Evolutionary conservation across 1,140 invertebrate genomes (phyloP).

Genomic region (Pseudomyrmex gracilis): DNA sequence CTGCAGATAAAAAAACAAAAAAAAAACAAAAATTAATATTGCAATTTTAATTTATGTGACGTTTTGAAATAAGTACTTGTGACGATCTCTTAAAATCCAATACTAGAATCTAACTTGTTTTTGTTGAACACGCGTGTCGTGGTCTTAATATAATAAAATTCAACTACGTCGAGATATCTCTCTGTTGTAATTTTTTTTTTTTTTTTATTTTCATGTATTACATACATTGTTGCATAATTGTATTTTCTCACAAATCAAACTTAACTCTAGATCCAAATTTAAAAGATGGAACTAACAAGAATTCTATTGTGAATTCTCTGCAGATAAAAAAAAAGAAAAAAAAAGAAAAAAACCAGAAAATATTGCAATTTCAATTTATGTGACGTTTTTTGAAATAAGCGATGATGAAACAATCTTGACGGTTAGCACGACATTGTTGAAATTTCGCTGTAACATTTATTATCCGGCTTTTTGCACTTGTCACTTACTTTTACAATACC

Average conservation of each 20-base stretch:
- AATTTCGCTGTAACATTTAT: conserved; percentile 5
- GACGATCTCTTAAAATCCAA: conserved; percentile 34
- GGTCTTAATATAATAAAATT: neutral
- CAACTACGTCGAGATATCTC: neutral
- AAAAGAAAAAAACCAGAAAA: too few species aligned
- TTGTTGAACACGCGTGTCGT: neutral
- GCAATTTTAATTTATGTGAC: too few species aligned
- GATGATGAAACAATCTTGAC: neutral
- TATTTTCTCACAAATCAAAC: neutral
- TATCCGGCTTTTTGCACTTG: neutral
- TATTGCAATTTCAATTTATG: neutral
- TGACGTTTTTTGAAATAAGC: neutral
- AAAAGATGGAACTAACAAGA: neutral
- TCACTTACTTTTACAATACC: neutral
- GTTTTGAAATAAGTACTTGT: too few species aligned
- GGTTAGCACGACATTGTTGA: neutral
- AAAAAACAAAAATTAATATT: too few species aligned
- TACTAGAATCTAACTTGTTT: neutral
- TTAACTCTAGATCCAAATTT: neutral
- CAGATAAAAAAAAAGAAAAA: too few species aligned
- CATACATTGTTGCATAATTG: too few species aligned
- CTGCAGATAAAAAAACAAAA: too few species aligned
- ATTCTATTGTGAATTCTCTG: neutral
- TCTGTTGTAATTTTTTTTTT: too few species aligned
- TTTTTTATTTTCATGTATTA: too few species aligned